These are phyloP conservation scores for Girardia tigrina DNA, from an alignment of 2,888 invertebrate species.

Conservation along the genomic window DNA sequence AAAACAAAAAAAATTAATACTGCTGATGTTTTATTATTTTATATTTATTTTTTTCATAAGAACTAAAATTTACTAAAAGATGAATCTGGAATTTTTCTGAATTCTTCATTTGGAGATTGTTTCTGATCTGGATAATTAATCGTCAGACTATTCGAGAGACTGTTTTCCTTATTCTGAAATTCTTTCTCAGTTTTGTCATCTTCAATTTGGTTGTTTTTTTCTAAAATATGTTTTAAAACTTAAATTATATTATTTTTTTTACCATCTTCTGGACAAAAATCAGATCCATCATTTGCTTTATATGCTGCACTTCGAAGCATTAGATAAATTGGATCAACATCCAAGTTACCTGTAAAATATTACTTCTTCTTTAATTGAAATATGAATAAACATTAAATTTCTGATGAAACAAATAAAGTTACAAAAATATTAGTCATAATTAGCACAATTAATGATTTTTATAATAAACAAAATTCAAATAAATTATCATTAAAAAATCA, in stretches of 20 bases:
- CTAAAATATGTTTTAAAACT: too few relatives aligned
- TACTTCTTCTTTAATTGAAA: too few relatives aligned
- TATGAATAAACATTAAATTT: too few relatives aligned
- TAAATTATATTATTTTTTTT: too few relatives aligned
- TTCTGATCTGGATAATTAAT: constrained; percentile 17
- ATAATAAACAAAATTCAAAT: too few relatives aligned
- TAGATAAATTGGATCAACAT: constrained; percentile 5
- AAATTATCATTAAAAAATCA: too few relatives aligned
- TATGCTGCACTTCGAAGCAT: constrained; percentile 6
- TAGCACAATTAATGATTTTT: too few relatives aligned
- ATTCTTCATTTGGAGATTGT: constrained; percentile 2
- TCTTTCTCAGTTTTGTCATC: constrained; percentile 3
- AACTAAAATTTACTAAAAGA: background rate
- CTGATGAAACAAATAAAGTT: too few relatives aligned
- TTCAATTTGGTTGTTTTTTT: background rate
- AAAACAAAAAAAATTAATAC: too few relatives aligned
- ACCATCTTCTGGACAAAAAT: background rate
- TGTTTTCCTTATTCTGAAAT: background rate
- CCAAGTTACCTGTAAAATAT: background rate
- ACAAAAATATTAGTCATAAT: too few relatives aligned
- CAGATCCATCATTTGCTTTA: constrained; percentile 15
- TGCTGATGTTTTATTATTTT: too few relatives aligned
- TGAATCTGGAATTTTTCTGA: background rate
- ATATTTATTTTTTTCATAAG: too few relatives aligned
- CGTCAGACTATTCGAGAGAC: background rate